Evolutionary conservation across 1,140 invertebrate species (phyloP), one percentile per base, ranked within the genome.

Genomic region (Papilio xuthus): DNA sequence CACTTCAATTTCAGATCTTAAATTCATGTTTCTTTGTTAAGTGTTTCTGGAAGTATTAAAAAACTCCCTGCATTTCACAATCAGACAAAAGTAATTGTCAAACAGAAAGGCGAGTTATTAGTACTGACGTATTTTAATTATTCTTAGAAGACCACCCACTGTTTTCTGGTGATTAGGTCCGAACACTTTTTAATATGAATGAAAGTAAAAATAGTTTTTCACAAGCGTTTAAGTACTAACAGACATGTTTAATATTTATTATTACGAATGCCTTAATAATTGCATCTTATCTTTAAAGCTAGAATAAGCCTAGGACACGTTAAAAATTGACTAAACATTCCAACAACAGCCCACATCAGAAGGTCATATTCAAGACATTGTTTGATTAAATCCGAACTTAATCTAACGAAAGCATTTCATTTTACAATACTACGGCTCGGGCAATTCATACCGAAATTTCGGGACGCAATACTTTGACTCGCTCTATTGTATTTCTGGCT

Each of bases 401-500:
- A 60, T 60, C 56, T 60, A 26, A 13, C 56, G 26, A 26, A 60
- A 60, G 20, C 23, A 60, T 60, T 74, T 74, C 41, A 42, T 72
- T 42, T 23, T 13, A 74, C 72, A 74, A 74, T 74, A 42, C 28
- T 20, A 28, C n/a, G 41, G 47, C 20, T 20, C 23, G 12, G 50
- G 23, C 47, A 76, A 76, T 76, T 76, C 41, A 56, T 60, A 26
- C 32, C 50, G 15, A 76, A 76, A 56, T 60, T 41, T 37, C 37
- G 41, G 53, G 9, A 28, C 50, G 53, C 73, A 76, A 76, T 60
- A 60, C 32, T 56, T n/a, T 15, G 15, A 47, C 2, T 80, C 79
- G 81, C 77, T 84, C 82, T 80, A 85, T 88, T 85, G 83, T 86
- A 73, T 83, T 77, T 79, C 26, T 44, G 76, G 77, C 80, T 84